Evolutionary conservation across 2,113 vertebrate species (phyloP).

Genomic region (Gymnorhina tibicen): DNA sequence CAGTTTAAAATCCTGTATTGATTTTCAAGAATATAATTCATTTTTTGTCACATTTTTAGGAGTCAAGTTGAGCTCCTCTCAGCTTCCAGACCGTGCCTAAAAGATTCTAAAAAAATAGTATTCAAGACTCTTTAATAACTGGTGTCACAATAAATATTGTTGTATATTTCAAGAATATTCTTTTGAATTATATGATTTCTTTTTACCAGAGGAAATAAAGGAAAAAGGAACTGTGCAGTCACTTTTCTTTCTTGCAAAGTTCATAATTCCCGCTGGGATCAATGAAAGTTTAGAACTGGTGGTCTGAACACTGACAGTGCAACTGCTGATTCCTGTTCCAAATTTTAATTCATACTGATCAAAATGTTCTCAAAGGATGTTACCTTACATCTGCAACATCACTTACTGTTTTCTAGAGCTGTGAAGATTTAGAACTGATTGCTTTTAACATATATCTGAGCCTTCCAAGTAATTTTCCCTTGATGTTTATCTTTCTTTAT

Average conservation of each 20-base stretch:
- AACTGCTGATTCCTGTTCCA: not conserved
- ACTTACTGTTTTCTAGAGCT: not conserved
- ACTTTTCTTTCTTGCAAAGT: not conserved
- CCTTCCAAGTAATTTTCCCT: not conserved
- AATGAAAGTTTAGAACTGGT: not conserved
- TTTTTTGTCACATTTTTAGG: not conserved
- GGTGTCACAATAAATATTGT: not conserved
- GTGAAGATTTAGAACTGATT: not conserved
- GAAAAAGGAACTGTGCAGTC: not conserved
- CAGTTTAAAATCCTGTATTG: not conserved
- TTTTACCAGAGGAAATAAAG: not conserved
- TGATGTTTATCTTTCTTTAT: not conserved
- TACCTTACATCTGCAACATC: not conserved
- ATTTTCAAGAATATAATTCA: not conserved
- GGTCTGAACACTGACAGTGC: not conserved
- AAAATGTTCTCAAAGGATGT: not conserved
- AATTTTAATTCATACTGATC: not conserved
- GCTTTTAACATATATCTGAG: not conserved
- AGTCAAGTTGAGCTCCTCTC: not conserved
- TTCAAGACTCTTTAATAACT: not conserved
- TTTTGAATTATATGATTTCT: not conserved
- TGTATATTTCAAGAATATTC: not conserved
- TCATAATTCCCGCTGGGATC: not conserved
- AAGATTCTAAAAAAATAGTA: not conserved
- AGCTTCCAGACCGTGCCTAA: not conserved